Base-by-base conservation (phyloP, 2,797 vertebrate species). In the Phoxinus dragarum region DNA sequence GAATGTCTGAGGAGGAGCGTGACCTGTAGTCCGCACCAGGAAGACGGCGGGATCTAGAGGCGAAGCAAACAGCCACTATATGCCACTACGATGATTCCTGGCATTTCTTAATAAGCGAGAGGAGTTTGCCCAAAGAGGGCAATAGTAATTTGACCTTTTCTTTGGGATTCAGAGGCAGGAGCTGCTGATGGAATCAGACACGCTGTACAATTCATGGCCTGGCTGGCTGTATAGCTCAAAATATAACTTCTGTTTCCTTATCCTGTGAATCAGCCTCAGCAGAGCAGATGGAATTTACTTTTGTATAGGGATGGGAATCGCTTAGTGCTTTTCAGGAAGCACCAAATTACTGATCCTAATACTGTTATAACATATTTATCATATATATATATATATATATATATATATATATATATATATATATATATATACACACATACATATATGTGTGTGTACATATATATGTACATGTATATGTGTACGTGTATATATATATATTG, bases 1-100 rank as follows among this genome's bases (percentile, higher is more conserved):
- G 36, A 61, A 52, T 17, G 85, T 54, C 86, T 80, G 84, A 44
- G 21, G 21, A 42, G 38, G 74, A 11, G 86, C 31, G 86, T 84
- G 83, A 86, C 89, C 73, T 85, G 80, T 40, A 14, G 47, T 84
- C 56, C 84, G 66, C 84, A 88, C 86, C 84, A 90, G 90, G 86
- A 78, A 89, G 77, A 84, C 34, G 27, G 81, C 59, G 80, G 88
- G 78, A 27, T 85, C 88, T 82, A 89, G 81, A 49, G 59, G 54
- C 31, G 76, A 87, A 76, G 83, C 59, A 73, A 7, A 79, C 49
- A 73, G 71, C 86, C 77, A 78, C 80, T 73, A 75, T 73, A 72
- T 69, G 77, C 47, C 90, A 73, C 87, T 86, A 87, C 49, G 78
- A 47, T 85, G 77, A 89, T 79, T 83, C 40, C 38, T 36, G 31